Evolutionary conservation across 2,113 vertebrate genomes (phyloP).

Genomic region (Corapipo altera): DNA sequence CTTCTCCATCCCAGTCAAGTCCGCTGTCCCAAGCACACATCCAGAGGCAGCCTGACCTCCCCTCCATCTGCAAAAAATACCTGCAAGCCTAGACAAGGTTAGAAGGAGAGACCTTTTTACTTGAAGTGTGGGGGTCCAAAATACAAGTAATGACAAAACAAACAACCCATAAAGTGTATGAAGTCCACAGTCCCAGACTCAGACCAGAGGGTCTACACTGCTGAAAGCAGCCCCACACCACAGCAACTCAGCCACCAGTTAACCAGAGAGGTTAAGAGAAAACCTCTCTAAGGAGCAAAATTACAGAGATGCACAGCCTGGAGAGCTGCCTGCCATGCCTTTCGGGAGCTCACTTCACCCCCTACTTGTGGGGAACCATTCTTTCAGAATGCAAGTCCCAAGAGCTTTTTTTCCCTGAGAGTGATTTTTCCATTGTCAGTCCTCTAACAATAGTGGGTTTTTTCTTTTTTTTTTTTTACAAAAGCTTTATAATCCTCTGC

Average conservation of each 20-base stretch:
- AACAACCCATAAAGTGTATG: background rate
- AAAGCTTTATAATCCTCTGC: slow-evolving; percentile 48
- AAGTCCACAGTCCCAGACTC: background rate
- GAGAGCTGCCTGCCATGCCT: background rate
- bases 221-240: background rate
- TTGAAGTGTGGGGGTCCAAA: background rate
- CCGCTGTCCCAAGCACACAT: background rate
- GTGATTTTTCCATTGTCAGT: background rate
- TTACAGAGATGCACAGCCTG: background rate
- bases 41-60: background rate
- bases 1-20: background rate
- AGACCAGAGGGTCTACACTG: background rate
- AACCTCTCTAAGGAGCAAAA: background rate
- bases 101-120: background rate
- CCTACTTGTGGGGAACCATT: background rate
- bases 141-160: background rate
- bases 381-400: background rate
- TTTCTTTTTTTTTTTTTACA: background rate
- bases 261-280: background rate
- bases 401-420: background rate
- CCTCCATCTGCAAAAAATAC: background rate
- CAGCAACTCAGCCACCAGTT: fast-evolving
- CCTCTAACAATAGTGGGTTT: background rate
- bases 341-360: background rate
- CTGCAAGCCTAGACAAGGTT: background rate